Evolutionary conservation across 2,113 vertebrate genomes (phyloP).

Genomic region (Chloropsis hardwickii): DNA sequence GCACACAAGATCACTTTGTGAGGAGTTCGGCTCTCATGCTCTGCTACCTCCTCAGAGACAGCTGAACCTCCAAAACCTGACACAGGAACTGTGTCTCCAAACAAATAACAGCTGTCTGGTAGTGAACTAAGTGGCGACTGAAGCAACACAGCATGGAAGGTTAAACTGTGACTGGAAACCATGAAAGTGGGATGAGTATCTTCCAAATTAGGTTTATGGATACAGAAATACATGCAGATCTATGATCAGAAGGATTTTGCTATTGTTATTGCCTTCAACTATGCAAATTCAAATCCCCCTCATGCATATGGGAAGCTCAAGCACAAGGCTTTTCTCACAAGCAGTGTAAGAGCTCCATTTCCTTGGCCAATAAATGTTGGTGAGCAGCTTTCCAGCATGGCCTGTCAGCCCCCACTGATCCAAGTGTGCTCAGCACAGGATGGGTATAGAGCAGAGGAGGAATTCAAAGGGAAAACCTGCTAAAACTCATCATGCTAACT

Average conservation of each 20-base stretch:
- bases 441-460: accelerated
- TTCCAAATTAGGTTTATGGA: not conserved
- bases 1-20: not conserved
- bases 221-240: not conserved
- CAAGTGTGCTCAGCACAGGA: accelerated
- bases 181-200: not conserved
- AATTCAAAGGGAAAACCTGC: not conserved
- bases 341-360: not conserved
- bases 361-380: not conserved
- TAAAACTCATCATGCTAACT: not conserved
- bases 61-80: not conserved
- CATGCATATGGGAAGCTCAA: not conserved
- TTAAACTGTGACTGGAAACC: not conserved
- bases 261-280: not conserved
- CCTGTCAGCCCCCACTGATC: not conserved
- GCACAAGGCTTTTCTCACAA: not conserved
- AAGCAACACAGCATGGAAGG: not conserved
- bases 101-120: not conserved
- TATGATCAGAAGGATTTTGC: not conserved
- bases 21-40: not conserved
- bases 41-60: not conserved
- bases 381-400: not conserved
- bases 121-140: not conserved
- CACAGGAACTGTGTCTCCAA: not conserved
- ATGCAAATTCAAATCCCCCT: not conserved